A percentile compares a stretch with the other conserved stretches of the same genome.
Evolutionary conservation across 2,888 invertebrate genomes (phyloP).

Genomic region (Brachynemurus nebulosus): DNA sequence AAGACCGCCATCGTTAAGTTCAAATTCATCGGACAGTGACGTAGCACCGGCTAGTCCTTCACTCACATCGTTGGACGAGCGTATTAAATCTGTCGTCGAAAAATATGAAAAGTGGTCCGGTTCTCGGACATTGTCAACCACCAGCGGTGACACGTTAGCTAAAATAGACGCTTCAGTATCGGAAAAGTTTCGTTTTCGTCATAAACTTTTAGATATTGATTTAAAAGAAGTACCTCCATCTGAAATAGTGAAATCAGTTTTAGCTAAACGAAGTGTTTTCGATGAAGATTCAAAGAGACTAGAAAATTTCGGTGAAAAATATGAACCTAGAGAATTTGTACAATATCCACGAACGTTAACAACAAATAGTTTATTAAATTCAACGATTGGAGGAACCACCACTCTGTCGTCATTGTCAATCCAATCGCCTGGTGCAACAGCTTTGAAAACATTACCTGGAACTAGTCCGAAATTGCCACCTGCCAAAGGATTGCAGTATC

Average conservation of each 20-base stretch:
- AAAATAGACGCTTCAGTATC: constrained; percentile 35
- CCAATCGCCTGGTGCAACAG: constrained; percentile 9
- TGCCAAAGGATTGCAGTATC: constrained; percentile 54
- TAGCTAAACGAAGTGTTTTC: constrained; percentile 87
- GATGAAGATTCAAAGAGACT: constrained; percentile 90
- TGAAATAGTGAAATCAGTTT: constrained; percentile 81
- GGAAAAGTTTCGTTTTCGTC: constrained; percentile 47
- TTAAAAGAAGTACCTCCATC: constrained; percentile 77
- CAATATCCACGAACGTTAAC: constrained; percentile 21
- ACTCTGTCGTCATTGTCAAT: constrained; percentile 18
- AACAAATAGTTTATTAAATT: constrained; percentile 13
- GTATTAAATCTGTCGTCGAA: constrained; percentile 84
- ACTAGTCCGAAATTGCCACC: constrained; percentile 25
- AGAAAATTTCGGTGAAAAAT: constrained; percentile 73
- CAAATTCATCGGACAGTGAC: constrained; percentile 57
- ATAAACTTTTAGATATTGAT: constrained; percentile 65
- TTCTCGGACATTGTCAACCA: constrained; percentile 43
- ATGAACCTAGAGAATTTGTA: constrained; percentile 51
- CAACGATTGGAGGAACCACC: constrained; percentile 14
- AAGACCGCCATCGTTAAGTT: constrained; percentile 60
- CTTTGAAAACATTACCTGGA: constrained; percentile 10
- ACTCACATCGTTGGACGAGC: constrained; percentile 76
- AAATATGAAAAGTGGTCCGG: constrained; percentile 85
- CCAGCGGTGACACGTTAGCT: constrained; percentile 37
- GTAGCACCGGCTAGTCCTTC: constrained; percentile 57